Evolutionary conservation across 2,888 invertebrate species (phyloP), one percentile per base, ranked within the genome.

Genomic region (Eudasyphora cyanicolor): DNA sequence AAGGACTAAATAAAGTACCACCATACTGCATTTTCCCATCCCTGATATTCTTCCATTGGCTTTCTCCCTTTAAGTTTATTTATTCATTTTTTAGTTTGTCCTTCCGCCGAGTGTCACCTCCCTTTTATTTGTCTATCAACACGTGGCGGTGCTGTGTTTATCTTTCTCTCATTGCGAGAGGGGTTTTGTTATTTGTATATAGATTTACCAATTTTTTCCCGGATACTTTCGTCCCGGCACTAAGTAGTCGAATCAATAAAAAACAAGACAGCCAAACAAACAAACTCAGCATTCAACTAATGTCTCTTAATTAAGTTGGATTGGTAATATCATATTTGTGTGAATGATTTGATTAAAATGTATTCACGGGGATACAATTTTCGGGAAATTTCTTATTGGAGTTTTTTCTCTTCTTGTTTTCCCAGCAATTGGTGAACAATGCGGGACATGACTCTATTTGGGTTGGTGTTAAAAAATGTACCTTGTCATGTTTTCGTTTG

Each of bases 81-180:
- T 51, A 29, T 27, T 5, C 7, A 24, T 14, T 69, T 75, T 60
- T 77, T 64, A 76, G n/a, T 57, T 64, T 32, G n/a, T n/a, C 51
- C 17, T 45, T 45, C 12, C n/a, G 2, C 2, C 12, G 27, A n/a
- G 17, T 49, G 49, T 49, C 49, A 17, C 27, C 27, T 57, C 24
- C 14, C 14, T 79, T 38, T 82, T 78, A 82, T 85, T 74, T 85
- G 84, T 84, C 70, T 82, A 86, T 79, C 85, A 86, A 85, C 88
- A 86, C 85, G 87, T 86, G 87, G 79, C 87, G 78, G 79, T 87
- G 78, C 85, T 87, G 84, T 87, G 75, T n/a, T n/a, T 87, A 75
- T 80, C 79, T 86, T 87, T 86, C 86, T 86, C 86, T 42, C 86
- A 86, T 76, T 85, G 76, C n/a, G n/a, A n/a, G n/a, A 21, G 42